Conservation (phyloP, 1,140 invertebrate species). For the Bicyclus anynana region DNA sequence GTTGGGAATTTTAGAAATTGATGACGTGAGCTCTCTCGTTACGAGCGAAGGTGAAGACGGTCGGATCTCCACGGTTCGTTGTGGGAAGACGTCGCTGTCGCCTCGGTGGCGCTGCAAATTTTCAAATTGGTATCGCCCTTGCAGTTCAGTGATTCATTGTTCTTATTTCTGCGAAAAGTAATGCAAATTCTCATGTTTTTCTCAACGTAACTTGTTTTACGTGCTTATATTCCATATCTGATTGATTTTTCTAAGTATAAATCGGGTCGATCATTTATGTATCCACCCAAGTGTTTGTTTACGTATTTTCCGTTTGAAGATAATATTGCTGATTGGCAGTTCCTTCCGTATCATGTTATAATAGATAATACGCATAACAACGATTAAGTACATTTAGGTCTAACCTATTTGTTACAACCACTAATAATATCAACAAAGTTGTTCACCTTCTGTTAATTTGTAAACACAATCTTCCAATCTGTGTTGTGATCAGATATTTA, state of each 20-base stretch:
- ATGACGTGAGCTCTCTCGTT: constrained; percentile 58
- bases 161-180: constrained; percentile 51
- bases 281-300: constrained; percentile 59
- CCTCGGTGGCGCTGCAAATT: constrained; percentile 6
- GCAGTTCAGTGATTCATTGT: constrained; percentile 62
- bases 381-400: not conserved
- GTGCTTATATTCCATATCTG: not conserved
- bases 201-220: constrained; percentile 4
- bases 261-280: constrained; percentile 28
- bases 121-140: constrained; percentile 32
- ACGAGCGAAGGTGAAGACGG: constrained; percentile 39
- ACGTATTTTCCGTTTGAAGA: constrained; percentile 31
- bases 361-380: constrained; percentile 1
- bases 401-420: no score
- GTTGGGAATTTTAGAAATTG: constrained; percentile 54
- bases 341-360: constrained; percentile 9
- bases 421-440: not conserved
- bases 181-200: constrained; percentile 36
- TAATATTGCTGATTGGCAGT: constrained; percentile 19
- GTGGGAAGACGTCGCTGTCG: constrained; percentile 26
- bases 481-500: no score
- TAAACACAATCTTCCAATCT: no score
- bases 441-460: no score
- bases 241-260: constrained; percentile 15
- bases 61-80: constrained; percentile 33